Percentiles rank a stretch among this genome's conserved stretches.
phyloP scores from a whole-genome alignment of 2,113 vertebrate species.

The Donacobius atricapilla region DNA sequence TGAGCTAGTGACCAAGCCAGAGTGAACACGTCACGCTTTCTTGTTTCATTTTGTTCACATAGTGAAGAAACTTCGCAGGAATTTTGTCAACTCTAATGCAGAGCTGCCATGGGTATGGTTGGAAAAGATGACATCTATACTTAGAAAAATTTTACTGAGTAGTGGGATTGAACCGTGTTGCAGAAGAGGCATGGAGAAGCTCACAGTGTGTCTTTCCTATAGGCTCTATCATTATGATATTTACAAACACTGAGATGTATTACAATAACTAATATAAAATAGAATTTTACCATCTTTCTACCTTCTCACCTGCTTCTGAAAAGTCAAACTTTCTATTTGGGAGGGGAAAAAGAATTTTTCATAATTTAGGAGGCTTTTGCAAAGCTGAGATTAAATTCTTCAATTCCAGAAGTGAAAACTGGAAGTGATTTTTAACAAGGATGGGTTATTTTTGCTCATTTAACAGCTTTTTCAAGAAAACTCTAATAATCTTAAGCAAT shows the following conservation, averaged over 20 bases:
- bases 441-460: neutral
- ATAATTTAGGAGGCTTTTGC: neutral
- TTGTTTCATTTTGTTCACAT: neutral
- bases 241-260: neutral
- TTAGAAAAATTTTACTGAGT: neutral
- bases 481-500: neutral
- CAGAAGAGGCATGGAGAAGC: neutral
- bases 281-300: neutral
- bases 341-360: neutral
- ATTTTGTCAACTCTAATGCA: neutral
- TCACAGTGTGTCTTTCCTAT: neutral
- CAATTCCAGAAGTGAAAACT: neutral
- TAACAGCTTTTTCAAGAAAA: constrained; percentile 20
- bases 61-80: neutral
- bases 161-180: neutral
- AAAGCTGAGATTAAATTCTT: neutral
- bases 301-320: neutral
- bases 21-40: neutral
- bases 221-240: neutral
- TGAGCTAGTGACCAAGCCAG: neutral
- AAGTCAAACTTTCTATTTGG: neutral
- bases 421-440: constrained; percentile 5
- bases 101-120: neutral
- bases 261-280: neutral
- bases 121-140: neutral